Evolutionary conservation across 2,113 vertebrate species (phyloP).

Genomic region (Lota lota): DNA sequence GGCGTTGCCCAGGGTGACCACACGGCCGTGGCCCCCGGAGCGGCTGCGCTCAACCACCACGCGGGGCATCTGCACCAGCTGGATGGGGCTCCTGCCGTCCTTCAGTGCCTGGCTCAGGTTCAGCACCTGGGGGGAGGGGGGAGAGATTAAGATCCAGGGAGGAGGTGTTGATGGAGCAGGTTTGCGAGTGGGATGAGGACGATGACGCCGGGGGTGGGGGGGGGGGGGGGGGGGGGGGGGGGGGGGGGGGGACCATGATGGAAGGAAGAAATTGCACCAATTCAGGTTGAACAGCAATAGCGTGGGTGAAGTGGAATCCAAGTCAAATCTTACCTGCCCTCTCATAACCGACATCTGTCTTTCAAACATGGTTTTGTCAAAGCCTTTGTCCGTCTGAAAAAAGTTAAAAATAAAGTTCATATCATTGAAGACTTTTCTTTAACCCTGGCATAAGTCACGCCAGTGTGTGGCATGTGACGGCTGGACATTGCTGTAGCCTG

Average conservation of each 20-base stretch:
- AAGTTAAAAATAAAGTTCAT: not conserved
- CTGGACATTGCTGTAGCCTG: not conserved
- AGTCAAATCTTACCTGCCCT: conserved; percentile 84
- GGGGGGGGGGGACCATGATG: too few relatives aligned
- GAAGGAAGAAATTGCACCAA: too few relatives aligned
- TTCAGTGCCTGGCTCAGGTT: conserved; percentile 93
- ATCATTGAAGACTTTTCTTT: not conserved
- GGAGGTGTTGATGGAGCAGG: conserved; percentile 12
- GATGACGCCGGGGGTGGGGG: too few relatives aligned
- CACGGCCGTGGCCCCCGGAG: conserved; percentile 82
- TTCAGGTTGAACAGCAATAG: too few relatives aligned
- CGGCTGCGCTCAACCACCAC: conserved; percentile 90
- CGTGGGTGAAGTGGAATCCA: not conserved
- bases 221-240: too few relatives aligned
- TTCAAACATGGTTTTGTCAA: conserved; percentile 94
- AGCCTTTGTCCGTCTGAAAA: conserved; percentile 86
- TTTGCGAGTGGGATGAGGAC: not conserved
- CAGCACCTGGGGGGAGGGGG: conserved; percentile 77
- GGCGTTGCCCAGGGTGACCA: conserved; percentile 83
- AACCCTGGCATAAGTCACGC: not conserved
- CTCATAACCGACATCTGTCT: conserved; percentile 98
- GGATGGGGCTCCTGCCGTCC: conserved; percentile 88
- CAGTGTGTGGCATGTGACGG: not conserved
- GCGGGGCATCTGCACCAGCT: conserved; percentile 95
- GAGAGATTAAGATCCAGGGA: not conserved